Evolutionary conservation across 2,113 vertebrate genomes (phyloP).

Genomic region (Mobula birostris): DNA sequence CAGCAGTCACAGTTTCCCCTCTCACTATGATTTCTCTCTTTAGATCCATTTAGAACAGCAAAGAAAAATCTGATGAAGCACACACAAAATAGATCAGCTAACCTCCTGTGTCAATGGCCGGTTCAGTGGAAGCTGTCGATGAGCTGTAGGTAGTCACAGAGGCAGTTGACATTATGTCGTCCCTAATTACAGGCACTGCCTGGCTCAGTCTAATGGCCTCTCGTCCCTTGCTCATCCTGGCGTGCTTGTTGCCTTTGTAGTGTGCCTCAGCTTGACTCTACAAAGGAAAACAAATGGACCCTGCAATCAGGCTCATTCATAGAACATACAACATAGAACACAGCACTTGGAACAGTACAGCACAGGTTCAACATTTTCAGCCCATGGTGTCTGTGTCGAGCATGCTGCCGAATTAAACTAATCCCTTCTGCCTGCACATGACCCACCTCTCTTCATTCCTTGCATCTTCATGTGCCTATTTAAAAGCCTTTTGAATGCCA

Average conservation of each 20-base stretch:
- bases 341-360: too few species aligned
- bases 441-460: too few species aligned
- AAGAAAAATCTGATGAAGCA: not conserved
- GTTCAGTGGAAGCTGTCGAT: not conserved
- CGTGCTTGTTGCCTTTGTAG: constrained; percentile 88
- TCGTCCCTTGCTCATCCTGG: constrained; percentile 83
- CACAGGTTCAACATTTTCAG: too few species aligned
- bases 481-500: too few species aligned
- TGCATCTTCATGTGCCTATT: too few species aligned
- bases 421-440: too few species aligned
- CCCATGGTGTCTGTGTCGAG: too few species aligned
- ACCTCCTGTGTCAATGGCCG: not conserved
- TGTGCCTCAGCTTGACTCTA: constrained; percentile 89
- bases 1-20: too few species aligned
- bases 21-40: too few species aligned
- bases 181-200: constrained; percentile 51
- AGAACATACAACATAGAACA: not conserved
- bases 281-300: constrained; percentile 27
- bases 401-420: too few species aligned
- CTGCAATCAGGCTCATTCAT: not conserved
- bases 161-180: constrained; percentile 58
- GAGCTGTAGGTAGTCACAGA: constrained; percentile 57
- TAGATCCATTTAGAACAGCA: too few species aligned
- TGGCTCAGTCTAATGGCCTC: constrained; percentile 79
- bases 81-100: not conserved